phyloP scores from a whole-genome alignment of 2,113 vertebrate genomes.

The Collichthys lucidus region DNA sequence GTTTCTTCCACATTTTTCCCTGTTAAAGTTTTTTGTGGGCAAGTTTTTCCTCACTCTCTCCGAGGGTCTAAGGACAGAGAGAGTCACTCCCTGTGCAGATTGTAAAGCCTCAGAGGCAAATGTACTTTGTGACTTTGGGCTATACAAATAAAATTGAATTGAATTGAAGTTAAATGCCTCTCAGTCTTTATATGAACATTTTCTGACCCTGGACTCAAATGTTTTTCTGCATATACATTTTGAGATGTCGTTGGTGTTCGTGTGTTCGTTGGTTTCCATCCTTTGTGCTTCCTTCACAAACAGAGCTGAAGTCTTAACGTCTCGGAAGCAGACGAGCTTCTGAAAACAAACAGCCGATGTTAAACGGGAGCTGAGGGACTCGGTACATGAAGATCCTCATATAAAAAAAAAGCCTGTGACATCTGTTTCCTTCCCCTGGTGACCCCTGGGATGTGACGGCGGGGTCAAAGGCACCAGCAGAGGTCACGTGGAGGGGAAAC shows the following conservation, averaged over 20 bases:
- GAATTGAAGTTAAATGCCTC: too few species aligned
- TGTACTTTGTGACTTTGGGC: too few species aligned
- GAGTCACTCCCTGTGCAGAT: too few species aligned
- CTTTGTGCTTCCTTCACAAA: background rate
- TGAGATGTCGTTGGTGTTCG: background rate
- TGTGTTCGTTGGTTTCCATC: background rate
- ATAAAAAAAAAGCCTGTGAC: constrained; percentile 52
- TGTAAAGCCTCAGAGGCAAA: too few species aligned
- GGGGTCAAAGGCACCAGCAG: constrained; percentile 47
- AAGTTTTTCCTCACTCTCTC: too few species aligned
- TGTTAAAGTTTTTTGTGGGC: too few species aligned
- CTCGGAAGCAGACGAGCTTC: constrained; percentile 36
- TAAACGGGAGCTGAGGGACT: constrained; percentile 30
- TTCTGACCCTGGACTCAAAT: background rate
- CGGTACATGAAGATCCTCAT: constrained; percentile 32
- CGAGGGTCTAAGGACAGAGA: too few species aligned
- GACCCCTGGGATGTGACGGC: constrained; percentile 53
- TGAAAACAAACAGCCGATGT: constrained; percentile 61
- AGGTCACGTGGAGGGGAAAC: constrained; percentile 53
- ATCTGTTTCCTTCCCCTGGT: constrained; percentile 66
- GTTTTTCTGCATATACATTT: background rate
- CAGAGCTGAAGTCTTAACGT: background rate
- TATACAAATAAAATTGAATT: too few species aligned
- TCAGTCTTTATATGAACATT: background rate
- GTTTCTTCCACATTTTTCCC: too few species aligned